These are phyloP conservation scores for Poicephalus meyeri DNA, from an alignment of 2,113 vertebrate genomes.

Conservation along the genomic window DNA sequence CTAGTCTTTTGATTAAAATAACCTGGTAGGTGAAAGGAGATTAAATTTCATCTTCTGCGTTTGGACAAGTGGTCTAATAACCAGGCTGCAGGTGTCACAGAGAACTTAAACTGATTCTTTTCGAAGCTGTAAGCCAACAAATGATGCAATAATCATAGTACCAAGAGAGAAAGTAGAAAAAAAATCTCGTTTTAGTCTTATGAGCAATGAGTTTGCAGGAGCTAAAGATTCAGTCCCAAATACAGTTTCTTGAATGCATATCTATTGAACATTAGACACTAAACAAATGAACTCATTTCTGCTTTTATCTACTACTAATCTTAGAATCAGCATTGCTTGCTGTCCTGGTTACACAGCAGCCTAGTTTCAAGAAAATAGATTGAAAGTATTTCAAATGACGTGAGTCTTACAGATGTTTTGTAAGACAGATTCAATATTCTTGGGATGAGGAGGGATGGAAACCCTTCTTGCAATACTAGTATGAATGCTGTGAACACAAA, in stretches of 20 bases:
- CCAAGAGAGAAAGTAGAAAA: neutral
- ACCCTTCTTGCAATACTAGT: neutral
- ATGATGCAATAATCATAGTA: neutral
- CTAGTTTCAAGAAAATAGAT: neutral
- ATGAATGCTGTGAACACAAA: neutral
- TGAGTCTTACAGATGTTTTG: neutral
- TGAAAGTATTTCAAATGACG: neutral
- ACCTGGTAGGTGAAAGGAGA: neutral
- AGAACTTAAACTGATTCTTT: neutral
- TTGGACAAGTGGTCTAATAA: neutral
- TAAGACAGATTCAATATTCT: neutral
- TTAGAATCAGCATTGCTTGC: neutral
- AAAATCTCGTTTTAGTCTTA: neutral
- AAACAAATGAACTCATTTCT: neutral
- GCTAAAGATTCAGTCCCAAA: neutral
- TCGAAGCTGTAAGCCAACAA: neutral
- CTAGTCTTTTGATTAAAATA: neutral
- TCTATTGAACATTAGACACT: neutral
- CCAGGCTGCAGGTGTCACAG: neutral
- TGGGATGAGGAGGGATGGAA: neutral
- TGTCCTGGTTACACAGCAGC: neutral
- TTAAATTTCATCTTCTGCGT: neutral
- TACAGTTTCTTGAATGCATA: neutral
- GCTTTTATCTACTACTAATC: neutral
- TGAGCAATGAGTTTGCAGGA: neutral